Evolutionary conservation across 1,140 invertebrate species (phyloP).

Genomic region (Pentalonia nigronervosa): DNA sequence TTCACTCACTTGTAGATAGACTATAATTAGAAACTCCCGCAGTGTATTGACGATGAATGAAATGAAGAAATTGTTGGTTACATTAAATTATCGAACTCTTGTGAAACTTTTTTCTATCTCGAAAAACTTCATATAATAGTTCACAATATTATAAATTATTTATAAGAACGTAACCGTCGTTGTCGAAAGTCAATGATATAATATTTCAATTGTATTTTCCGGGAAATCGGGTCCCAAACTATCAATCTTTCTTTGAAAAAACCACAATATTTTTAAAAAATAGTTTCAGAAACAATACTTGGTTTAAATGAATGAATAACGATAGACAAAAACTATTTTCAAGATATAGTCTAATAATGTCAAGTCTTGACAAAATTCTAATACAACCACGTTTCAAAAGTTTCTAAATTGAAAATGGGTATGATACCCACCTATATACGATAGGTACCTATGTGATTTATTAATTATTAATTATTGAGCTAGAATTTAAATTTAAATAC

Average conservation of each 20-base stretch:
- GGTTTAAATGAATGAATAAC: not conserved
- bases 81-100: not conserved
- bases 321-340: not conserved
- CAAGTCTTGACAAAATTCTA: not conserved
- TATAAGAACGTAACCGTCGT: not conserved
- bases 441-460: too few relatives aligned
- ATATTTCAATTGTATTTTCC: not conserved
- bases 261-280: too few relatives aligned
- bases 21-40: not conserved
- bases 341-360: not conserved
- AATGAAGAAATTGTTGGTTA: not conserved
- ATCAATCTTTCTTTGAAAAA: not conserved
- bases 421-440: too few relatives aligned
- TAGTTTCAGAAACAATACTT: not conserved
- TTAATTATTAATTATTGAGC: too few relatives aligned
- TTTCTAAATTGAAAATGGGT: too few relatives aligned
- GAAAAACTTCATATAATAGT: not conserved
- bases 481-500: too few relatives aligned
- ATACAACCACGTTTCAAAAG: not conserved
- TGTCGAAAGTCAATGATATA: not conserved
- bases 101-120: not conserved
- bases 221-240: not conserved
- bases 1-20: not conserved
- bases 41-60: not conserved
- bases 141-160: not conserved